A percentile compares a stretch with the other conserved stretches of the same genome.
These are phyloP conservation scores for Metallyticus violacea DNA, from an alignment of 2,888 invertebrate genomes.

Conservation along the genomic window DNA sequence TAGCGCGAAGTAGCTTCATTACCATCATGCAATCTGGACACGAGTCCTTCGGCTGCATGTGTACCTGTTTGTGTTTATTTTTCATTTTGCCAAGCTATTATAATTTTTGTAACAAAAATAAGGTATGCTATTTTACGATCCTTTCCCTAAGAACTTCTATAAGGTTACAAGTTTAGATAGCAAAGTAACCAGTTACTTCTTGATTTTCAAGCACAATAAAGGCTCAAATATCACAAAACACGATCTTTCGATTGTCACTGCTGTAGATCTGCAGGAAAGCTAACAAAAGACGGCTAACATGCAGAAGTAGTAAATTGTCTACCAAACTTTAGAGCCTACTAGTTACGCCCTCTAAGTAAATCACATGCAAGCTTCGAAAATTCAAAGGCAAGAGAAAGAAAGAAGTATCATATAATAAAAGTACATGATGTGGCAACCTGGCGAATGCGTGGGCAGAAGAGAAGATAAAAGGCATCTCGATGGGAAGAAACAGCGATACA, in stretches of 20 bases:
- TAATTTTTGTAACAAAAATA: too few species aligned
- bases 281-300: background rate
- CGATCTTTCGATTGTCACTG: background rate
- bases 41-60: too few species aligned
- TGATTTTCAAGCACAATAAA: background rate
- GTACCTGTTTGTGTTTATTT: too few species aligned
- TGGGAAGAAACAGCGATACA: background rate
- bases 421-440: background rate
- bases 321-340: too few species aligned
- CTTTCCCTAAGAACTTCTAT: too few species aligned
- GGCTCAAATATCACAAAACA: background rate
- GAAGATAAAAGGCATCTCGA: background rate
- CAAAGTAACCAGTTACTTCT: background rate
- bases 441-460: background rate
- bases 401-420: background rate
- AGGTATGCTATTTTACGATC: too few species aligned
- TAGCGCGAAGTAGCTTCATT: too few species aligned
- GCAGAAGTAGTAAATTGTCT: background rate
- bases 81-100: too few species aligned
- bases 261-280: background rate
- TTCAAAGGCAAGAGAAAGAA: background rate
- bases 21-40: too few species aligned
- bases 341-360: constrained; percentile 2
- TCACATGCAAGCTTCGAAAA: background rate
- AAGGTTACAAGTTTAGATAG: background rate